Conservation (phyloP, 2,888 invertebrate genomes). For the Apamea epomidion region DNA sequence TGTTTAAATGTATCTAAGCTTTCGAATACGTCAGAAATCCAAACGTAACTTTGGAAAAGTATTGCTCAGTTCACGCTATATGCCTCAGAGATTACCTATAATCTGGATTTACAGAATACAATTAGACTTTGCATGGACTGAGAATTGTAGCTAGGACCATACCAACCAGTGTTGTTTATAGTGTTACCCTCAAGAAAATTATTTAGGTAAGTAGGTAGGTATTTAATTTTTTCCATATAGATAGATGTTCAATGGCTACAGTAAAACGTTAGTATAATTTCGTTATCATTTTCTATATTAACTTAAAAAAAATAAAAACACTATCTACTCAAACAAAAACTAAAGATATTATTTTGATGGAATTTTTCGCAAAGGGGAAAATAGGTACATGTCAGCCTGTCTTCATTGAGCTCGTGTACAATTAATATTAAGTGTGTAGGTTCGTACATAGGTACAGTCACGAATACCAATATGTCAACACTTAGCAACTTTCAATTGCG, state of each 20-base stretch:
- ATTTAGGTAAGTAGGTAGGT: neutral
- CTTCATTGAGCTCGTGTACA: slow-evolving; percentile 7
- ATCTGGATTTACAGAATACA: neutral
- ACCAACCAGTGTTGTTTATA: neutral
- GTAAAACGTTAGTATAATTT: neutral
- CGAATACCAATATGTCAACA: no score
- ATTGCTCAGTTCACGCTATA: neutral
- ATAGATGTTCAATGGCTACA: neutral
- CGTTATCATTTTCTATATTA: neutral
- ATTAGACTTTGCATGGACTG: neutral
- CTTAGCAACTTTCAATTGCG: no score
- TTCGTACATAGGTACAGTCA: neutral
- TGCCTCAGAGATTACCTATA: neutral
- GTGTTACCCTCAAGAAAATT: neutral
- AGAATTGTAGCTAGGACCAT: neutral
- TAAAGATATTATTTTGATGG: neutral
- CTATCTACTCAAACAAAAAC: neutral
- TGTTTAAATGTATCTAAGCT: slow-evolving; percentile 5
- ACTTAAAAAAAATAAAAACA: neutral
- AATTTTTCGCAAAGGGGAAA: slow-evolving; percentile 38
- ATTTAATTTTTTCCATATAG: neutral
- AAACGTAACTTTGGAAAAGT: neutral
- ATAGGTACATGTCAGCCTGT: slow-evolving; percentile 33
- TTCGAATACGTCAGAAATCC: neutral
- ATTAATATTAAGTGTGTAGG: neutral